Percentiles rank a stretch among this genome's conserved stretches.
Conservation (phyloP, 2,888 invertebrate species). For the Eristalis arbustorum region DNA sequence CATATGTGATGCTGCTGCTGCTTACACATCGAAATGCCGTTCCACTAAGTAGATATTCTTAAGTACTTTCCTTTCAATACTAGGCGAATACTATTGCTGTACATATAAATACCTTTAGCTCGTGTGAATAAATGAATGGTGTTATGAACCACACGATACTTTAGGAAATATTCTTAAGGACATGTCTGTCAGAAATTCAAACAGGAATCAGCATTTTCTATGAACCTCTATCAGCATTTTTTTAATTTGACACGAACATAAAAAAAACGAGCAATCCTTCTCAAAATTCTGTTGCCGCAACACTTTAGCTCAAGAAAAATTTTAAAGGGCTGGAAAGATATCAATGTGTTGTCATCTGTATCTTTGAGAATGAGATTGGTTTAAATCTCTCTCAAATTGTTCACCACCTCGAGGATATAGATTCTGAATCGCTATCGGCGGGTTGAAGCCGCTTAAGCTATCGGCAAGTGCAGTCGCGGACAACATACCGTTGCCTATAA, state of each 20-base stretch:
- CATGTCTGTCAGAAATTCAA: not conserved
- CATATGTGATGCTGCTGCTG: conserved; percentile 38
- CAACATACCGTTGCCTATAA: no score
- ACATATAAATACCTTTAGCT: not conserved
- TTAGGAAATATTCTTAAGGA: not conserved
- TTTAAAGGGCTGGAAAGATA: no score
- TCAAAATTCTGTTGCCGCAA: no score
- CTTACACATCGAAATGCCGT: conserved; percentile 55
- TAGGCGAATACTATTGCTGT: not conserved
- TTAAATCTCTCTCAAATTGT: no score
- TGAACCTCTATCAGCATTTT: not conserved
- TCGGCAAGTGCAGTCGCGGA: no score
- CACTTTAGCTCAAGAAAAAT: no score
- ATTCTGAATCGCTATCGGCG: no score
- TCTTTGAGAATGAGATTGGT: no score
- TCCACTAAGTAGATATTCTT: conserved; percentile 46
- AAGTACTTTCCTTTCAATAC: conserved; percentile 40
- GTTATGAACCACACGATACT: not conserved
- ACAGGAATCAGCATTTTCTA: not conserved
- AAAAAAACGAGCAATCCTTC: no score
- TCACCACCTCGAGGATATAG: no score
- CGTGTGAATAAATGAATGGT: not conserved
- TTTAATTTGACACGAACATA: not conserved
- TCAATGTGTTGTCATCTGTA: no score
- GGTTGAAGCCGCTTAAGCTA: no score